A percentile compares a stretch with the other conserved stretches of the same genome.
These are phyloP conservation scores for Iselma pallidipennis DNA, from an alignment of 2,888 invertebrate genomes.

Conservation along the genomic window DNA sequence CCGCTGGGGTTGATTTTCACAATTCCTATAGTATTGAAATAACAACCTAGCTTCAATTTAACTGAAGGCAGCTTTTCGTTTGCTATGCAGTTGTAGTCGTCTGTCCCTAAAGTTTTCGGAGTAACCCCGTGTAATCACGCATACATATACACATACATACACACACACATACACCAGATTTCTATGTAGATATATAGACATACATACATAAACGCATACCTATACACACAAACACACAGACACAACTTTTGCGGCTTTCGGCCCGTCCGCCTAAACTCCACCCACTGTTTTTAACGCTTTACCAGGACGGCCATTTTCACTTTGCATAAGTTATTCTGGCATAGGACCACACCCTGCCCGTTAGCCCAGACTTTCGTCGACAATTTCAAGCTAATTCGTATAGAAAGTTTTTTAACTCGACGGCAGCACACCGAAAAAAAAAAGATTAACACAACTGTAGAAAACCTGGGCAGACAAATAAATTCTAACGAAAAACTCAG, in stretches of 20 bases:
- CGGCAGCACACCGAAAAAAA: not conserved
- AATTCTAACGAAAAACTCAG: no score
- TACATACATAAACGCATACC: not conserved
- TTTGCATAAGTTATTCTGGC: slow-evolving; percentile 55
- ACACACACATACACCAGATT: not conserved
- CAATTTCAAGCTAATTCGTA: slow-evolving; percentile 27
- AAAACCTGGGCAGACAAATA: not conserved
- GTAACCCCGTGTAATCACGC: slow-evolving; percentile 40
- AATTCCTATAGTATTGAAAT: slow-evolving; percentile 21
- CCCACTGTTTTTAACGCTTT: slow-evolving; percentile 54
- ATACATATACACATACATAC: not conserved
- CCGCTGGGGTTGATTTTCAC: not conserved
- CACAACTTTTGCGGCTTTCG: slow-evolving; percentile 56
- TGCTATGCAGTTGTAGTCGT: not conserved
- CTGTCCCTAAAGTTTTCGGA: slow-evolving; percentile 51
- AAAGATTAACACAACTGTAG: not conserved
- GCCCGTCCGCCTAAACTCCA: slow-evolving; percentile 52
- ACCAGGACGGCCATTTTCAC: slow-evolving; percentile 56
- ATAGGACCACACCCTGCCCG: slow-evolving; percentile 49
- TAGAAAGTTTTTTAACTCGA: slow-evolving; percentile 34
- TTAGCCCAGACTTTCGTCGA: slow-evolving; percentile 2
- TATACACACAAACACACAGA: slow-evolving; percentile 13
- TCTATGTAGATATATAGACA: not conserved
- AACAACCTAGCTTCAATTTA: slow-evolving; percentile 37
- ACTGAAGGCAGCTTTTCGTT: slow-evolving; percentile 32